Percentiles rank a stretch among this genome's conserved stretches.
Conservation (phyloP, 2,113 vertebrate species). For the Corythoichthys intestinalis region DNA sequence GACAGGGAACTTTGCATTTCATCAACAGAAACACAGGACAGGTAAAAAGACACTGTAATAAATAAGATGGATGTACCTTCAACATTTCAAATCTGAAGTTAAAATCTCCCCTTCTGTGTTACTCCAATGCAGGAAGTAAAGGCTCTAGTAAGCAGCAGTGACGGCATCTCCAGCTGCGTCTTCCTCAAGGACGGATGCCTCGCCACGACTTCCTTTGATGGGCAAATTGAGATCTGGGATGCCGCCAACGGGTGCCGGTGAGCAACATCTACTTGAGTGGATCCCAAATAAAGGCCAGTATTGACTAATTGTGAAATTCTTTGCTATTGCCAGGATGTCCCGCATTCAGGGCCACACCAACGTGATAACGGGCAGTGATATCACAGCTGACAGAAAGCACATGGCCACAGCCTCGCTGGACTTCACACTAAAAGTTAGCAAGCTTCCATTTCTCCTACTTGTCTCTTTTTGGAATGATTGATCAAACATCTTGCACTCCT, state of each 20-base stretch:
- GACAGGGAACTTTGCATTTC: conserved; percentile 74
- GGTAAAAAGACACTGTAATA: conserved; percentile 52
- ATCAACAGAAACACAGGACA: conserved; percentile 75
- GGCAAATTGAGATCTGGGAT: conserved; percentile 82
- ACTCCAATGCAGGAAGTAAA: conserved; percentile 72
- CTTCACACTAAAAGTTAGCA: conserved; percentile 76
- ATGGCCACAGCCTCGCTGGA: conserved; percentile 82
- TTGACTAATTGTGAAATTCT: background rate
- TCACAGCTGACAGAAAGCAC: conserved; percentile 71
- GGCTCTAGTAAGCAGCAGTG: conserved; percentile 76
- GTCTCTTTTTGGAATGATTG: background rate
- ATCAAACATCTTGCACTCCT: background rate
- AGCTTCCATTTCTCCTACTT: background rate
- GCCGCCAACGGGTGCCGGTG: conserved; percentile 75
- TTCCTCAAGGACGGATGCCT: conserved; percentile 72
- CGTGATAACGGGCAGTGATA: conserved; percentile 75
- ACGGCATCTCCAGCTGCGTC: conserved; percentile 77
- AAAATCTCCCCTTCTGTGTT: background rate
- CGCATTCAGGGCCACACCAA: conserved; percentile 73
- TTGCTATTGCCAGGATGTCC: conserved; percentile 61
- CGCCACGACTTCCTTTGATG: conserved; percentile 77
- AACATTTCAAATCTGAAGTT: background rate
- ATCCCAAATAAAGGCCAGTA: too few relatives aligned
- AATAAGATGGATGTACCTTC: background rate
- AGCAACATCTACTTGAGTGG: background rate